Evolutionary conservation across 2,888 invertebrate genomes (phyloP).

Genomic region (Caenorhabditis macrosperma): DNA sequence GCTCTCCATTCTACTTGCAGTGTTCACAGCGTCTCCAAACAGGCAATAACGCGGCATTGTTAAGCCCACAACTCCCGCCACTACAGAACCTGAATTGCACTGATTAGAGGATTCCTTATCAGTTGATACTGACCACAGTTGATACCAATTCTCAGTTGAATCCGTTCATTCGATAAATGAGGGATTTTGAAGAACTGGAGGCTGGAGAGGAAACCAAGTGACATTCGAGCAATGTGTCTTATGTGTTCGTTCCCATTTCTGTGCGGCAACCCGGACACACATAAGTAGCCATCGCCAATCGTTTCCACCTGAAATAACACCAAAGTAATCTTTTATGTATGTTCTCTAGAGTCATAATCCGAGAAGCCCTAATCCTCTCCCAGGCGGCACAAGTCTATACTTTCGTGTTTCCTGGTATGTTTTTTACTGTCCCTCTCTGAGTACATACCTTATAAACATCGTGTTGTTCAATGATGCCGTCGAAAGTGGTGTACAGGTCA

Average conservation of each 20-base stretch:
- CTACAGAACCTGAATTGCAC: slow-evolving; percentile 60
- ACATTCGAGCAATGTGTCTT: slow-evolving; percentile 71
- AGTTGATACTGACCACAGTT: slow-evolving; percentile 51
- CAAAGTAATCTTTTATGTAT: too few relatives aligned
- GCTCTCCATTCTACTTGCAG: slow-evolving; percentile 76
- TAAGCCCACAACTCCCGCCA: slow-evolving; percentile 71
- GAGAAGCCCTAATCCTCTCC: not conserved
- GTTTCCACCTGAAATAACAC: slow-evolving; percentile 65
- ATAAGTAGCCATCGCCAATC: slow-evolving; percentile 69
- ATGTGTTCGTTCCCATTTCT: slow-evolving; percentile 68
- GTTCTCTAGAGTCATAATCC: too few relatives aligned
- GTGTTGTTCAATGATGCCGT: slow-evolving; percentile 75
- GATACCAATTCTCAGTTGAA: slow-evolving; percentile 71
- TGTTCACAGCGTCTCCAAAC: slow-evolving; percentile 77
- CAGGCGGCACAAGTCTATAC: too few relatives aligned
- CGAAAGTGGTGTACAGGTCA: slow-evolving; percentile 76
- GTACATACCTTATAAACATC: slow-evolving; percentile 79
- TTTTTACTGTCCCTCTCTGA: not conserved
- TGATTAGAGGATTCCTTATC: not conserved
- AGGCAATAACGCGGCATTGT: slow-evolving; percentile 74
- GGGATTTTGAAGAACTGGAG: slow-evolving; percentile 69
- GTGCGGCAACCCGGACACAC: slow-evolving; percentile 67
- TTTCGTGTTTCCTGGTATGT: too few relatives aligned
- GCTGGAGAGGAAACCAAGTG: slow-evolving; percentile 67
- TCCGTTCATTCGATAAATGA: slow-evolving; percentile 72